These are phyloP conservation scores for Gandaritis pyraliata DNA, from an alignment of 2,888 invertebrate species.

Conservation along the genomic window DNA sequence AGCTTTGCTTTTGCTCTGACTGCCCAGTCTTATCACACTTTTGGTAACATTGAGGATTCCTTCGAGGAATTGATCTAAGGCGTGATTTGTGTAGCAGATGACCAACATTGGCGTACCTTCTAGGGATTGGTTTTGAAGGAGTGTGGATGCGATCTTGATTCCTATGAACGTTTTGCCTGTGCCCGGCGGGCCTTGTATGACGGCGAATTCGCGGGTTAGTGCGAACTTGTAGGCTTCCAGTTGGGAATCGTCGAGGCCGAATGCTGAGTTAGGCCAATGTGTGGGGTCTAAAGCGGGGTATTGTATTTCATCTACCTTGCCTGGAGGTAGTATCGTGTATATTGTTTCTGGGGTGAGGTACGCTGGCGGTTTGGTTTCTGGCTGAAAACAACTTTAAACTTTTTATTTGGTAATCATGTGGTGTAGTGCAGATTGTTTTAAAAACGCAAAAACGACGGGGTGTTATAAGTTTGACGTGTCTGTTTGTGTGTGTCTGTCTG, in stretches of 20 bases:
- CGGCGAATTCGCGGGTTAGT: constrained; percentile 88
- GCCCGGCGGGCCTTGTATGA: constrained; percentile 95
- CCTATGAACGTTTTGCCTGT: constrained; percentile 94
- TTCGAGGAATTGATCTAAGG: constrained; percentile 93
- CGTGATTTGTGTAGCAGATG: constrained; percentile 94
- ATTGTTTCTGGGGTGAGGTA: constrained; percentile 70
- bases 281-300: constrained; percentile 63
- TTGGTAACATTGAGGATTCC: constrained; percentile 85
- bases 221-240: constrained; percentile 87
- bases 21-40: constrained; percentile 88
- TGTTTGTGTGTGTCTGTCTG: too few relatives aligned
- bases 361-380: constrained; percentile 58
- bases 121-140: constrained; percentile 86
- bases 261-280: constrained; percentile 75
- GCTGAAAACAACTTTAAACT: constrained; percentile 52
- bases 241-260: constrained; percentile 88
- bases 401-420: not conserved
- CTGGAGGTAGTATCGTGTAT: constrained; percentile 53
- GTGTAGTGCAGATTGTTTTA: not conserved
- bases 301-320: constrained; percentile 55
- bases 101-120: constrained; percentile 88
- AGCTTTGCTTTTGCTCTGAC: constrained; percentile 85
- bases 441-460: too few relatives aligned
- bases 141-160: constrained; percentile 87
- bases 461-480: too few relatives aligned